Evolutionary conservation across 2,888 invertebrate species (phyloP).

Genomic region (Shargacucullia verbasci): DNA sequence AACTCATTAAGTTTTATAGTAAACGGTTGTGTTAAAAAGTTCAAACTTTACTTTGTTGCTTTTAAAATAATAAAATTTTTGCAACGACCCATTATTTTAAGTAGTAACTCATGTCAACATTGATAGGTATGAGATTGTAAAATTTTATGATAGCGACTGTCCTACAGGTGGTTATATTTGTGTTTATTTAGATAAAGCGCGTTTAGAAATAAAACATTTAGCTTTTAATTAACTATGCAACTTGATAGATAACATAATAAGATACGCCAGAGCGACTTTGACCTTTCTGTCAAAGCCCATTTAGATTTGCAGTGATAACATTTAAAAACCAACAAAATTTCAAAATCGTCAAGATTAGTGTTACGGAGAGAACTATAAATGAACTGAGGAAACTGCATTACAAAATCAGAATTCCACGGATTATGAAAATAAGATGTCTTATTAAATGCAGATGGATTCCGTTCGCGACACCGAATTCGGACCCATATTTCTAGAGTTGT

Average conservation of each 20-base stretch:
- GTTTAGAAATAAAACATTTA: slow-evolving; percentile 13
- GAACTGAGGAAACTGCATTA: too few species aligned
- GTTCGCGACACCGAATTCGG: slow-evolving; percentile 59
- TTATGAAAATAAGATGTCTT: background rate
- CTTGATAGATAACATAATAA: slow-evolving; percentile 22
- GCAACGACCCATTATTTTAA: slow-evolving; percentile 6
- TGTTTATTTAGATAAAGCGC: slow-evolving; percentile 11
- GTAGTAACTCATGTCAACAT: background rate
- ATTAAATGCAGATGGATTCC: slow-evolving; percentile 19
- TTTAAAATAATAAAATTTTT: too few species aligned
- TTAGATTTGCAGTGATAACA: slow-evolving; percentile 38
- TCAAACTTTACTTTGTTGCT: too few species aligned
- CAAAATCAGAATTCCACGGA: too few species aligned
- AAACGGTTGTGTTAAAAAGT: slow-evolving; percentile 22
- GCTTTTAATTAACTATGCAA: slow-evolving; percentile 33
- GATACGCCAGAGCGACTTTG: slow-evolving; percentile 28
- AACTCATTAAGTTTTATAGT: slow-evolving; percentile 36
- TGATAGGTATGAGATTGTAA: background rate
- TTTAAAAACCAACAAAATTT: too few species aligned
- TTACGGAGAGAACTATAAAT: background rate
- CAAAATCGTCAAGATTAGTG: slow-evolving; percentile 18
- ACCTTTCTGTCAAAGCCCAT: slow-evolving; percentile 37
- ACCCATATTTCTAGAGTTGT: slow-evolving; percentile 67
- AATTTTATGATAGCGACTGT: slow-evolving; percentile 4
- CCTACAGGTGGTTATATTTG: background rate